phyloP scores from a whole-genome alignment of 2,113 vertebrate species.

The Gymnarchus niloticus region DNA sequence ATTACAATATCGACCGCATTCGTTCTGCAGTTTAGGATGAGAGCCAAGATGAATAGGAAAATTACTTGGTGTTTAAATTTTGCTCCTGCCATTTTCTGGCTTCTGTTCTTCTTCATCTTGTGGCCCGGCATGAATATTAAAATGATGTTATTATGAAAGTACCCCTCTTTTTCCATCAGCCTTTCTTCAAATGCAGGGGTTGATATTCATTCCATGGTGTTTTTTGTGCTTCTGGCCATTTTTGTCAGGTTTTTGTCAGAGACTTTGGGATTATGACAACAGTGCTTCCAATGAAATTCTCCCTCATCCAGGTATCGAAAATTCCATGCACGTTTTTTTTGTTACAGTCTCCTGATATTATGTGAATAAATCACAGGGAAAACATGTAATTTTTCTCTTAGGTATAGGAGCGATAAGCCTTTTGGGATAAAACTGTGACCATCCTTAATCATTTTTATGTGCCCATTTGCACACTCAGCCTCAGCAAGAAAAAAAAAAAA shows the following conservation, averaged over 20 bases:
- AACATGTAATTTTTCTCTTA: background rate
- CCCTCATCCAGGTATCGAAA: background rate
- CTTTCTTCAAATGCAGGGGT: constrained; percentile 46
- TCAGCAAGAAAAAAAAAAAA: background rate
- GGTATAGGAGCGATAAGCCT: background rate
- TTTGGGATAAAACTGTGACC: background rate
- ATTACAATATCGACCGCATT: background rate
- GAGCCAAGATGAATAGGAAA: background rate
- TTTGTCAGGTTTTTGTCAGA: constrained; percentile 23
- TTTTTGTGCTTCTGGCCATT: constrained; percentile 11
- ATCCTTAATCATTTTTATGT: constrained; percentile 2
- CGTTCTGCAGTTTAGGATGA: background rate
- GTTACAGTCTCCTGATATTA: background rate
- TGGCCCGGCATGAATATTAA: constrained; percentile 44
- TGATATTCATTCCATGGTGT: constrained; percentile 51
- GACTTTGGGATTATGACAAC: background rate
- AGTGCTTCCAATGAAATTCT: background rate
- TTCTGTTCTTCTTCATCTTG: constrained; percentile 23
- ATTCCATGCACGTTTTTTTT: background rate
- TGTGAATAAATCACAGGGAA: background rate
- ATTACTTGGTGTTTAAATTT: constrained; percentile 10
- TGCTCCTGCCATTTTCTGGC: constrained; percentile 18
- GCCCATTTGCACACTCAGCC: background rate
- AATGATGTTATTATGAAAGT: constrained; percentile 39
- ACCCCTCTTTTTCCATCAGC: constrained; percentile 49